Evolutionary conservation across 1,140 invertebrate species (phyloP), one percentile per base, ranked within the genome.

Genomic region (Kradibia gibbosae): DNA sequence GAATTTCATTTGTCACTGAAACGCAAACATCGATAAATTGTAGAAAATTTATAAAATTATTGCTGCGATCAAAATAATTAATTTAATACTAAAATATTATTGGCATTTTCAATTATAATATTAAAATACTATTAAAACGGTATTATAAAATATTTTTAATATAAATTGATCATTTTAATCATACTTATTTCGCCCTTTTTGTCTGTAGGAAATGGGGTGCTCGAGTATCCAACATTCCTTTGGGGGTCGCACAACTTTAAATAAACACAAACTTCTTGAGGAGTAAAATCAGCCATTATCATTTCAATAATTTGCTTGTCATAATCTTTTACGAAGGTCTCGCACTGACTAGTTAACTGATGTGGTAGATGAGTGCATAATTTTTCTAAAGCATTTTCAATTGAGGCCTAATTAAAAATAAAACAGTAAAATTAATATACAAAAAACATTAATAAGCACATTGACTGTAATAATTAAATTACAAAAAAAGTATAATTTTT

Each of bases 201-300:
- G 39, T 86, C 86, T 4, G 84, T 81, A 53, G 90, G 89, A 73
- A 92, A 85, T 81, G 72, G 55, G 34, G 22, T 79, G 10, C 74
- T 78, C 22, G 39, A 10, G 65, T 55, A 81, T 73, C 82, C 84
- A 70, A 85, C 81, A 60, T 87, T 85, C 11, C 91, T 86, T 81
- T 92, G 90, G 39, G 83, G 22, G 36, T 92, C 86, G 84, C 96
- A 96, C 3, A 96, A 90, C 86, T 96, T 94, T 8, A 97, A 86
- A 83, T 93, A 95, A 13, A 93, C 93, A 83, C 96, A 98, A 72
- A 97, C 93, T 92, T 97, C 94, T 84, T 96, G 93, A 3, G 96
- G 93, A 83, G 94, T 93, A 74, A 97, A 92, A 85, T 97, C 94
- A 65, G 94, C 94, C 1, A 96, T 86, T 2, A 97, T 86, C 93